A percentile compares a stretch with the other conserved stretches of the same genome.
Conservation (phyloP, 2,113 vertebrate genomes). For the Lanius collurio region DNA sequence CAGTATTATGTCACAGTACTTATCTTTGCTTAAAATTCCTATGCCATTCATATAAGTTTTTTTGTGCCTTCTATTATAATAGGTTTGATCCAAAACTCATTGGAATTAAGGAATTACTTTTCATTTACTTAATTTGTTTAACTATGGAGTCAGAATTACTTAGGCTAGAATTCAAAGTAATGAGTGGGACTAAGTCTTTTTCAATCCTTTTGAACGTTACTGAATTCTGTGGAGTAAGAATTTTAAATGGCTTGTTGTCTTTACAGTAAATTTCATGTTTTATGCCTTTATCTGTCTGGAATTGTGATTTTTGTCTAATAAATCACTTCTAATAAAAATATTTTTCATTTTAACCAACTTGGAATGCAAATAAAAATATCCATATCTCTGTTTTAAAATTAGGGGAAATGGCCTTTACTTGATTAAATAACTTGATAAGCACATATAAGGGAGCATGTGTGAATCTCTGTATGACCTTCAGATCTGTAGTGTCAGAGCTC, state of each 20-base stretch:
- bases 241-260: neutral
- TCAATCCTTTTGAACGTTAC: neutral
- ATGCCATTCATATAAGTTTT: fast-evolving
- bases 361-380: neutral
- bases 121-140: neutral
- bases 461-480: neutral
- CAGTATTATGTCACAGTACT: neutral
- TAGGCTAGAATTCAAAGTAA: neutral
- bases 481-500: neutral
- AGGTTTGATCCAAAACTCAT: neutral
- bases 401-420: neutral
- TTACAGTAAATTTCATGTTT: neutral
- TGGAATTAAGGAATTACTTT: neutral
- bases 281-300: neutral
- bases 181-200: neutral
- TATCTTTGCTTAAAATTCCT: neutral
- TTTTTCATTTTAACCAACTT: neutral
- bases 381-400: neutral
- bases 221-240: neutral
- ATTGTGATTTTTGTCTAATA: neutral
- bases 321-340: neutral
- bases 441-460: neutral
- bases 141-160: neutral
- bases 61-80: fast-evolving
- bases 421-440: neutral